phyloP scores from a whole-genome alignment of 2,113 vertebrate species.

The Acrocephalus arundinaceus region DNA sequence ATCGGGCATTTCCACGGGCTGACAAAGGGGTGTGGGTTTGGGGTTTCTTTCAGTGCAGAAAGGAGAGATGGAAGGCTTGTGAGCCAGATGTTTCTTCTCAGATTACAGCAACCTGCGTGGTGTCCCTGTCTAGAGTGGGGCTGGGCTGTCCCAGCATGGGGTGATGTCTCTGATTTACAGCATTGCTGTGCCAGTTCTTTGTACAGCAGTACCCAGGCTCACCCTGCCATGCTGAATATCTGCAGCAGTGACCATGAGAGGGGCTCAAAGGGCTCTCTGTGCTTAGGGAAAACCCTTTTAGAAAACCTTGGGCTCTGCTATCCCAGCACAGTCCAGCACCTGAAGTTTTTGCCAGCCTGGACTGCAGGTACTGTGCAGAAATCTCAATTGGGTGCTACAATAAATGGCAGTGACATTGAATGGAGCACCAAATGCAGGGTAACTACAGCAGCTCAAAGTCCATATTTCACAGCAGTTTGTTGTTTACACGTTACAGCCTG shows the following conservation, averaged over 20 bases:
- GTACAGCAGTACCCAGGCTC: not conserved
- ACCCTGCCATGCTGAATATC: not conserved
- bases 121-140: not conserved
- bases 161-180: not conserved
- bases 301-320: not conserved
- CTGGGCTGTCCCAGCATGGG: not conserved
- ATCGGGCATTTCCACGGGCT: not conserved
- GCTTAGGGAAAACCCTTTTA: not conserved
- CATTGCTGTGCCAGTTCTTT: not conserved
- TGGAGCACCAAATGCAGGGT: not conserved
- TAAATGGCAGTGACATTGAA: not conserved
- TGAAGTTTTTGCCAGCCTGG: not conserved
- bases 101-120: not conserved
- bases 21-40: not conserved
- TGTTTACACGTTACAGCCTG: not conserved
- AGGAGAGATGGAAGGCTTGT: not conserved
- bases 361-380: not conserved
- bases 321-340: not conserved
- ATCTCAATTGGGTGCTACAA: not conserved
- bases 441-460: not conserved
- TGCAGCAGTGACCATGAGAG: not conserved
- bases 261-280: not conserved
- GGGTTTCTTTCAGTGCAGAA: not conserved
- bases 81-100: constrained; percentile 37
- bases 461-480: not conserved